Base-by-base conservation (phyloP, 2,113 vertebrate species). In the Amphilophus citrinellus region DNA sequence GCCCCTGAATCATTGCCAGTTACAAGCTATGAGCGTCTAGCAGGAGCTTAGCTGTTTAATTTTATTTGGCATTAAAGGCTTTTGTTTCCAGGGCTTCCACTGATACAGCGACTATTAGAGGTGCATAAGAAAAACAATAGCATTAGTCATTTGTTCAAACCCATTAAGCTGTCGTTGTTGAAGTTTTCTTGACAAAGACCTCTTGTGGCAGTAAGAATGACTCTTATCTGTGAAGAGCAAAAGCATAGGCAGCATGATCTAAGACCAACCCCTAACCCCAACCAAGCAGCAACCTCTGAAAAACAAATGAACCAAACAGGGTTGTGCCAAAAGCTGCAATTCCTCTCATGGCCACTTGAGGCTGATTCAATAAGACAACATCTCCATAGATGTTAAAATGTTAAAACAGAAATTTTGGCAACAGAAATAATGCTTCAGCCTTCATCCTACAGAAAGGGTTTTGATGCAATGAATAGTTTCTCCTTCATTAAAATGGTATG, bases 1-100 rank as follows among this genome's bases (percentile, higher is more conserved):
- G 68, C n/a, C 66, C 62, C 22, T 82, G 84, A 88, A 91, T 84
- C 78, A 79, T 32, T 39, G 78, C 57, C 62, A 62, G 79, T 88
- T 82, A 86, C 65, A 65, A 71, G 63, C 75, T 57, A 62, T 18
- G 42, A 73, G 61, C 71, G 79, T 73, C 37, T 42, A 90, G 68
- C 76, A 50, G 27, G 62, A 77, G 63, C 57, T 76, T 15, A 66
- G 79, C 53, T 84, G 61, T 84, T 90, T 76, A 15, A 62, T 80
- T 89, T 84, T 83, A 80, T 90, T 66, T 88, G 75, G 61, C 79
- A 80, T 86, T 76, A 91, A 92, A 78, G 20, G 47, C 13, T 80
- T 4, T 61, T 42, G 44, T 83, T 87, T 89, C 73, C 32, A 32
- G n/a, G 57, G 39, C 30, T 79, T 78, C 27, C 30, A 13, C 6